Conservation (phyloP, 2,797 vertebrate species). For the Chaunax sp. region DNA sequence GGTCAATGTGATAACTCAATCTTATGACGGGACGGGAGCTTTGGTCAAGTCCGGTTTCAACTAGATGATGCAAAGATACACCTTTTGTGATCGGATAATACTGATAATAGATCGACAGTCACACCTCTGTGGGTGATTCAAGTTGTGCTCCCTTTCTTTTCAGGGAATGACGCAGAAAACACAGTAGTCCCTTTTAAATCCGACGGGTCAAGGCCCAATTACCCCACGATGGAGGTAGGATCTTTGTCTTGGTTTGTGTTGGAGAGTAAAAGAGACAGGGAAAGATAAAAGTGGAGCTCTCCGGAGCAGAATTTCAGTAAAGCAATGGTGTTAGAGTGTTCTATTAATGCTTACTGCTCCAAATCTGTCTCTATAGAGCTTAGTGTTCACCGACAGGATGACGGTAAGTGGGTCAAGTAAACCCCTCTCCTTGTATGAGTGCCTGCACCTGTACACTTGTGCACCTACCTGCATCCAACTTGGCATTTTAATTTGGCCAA, state of each 20-base stretch:
- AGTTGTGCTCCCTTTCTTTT: not conserved
- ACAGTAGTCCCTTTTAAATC: constrained; percentile 34
- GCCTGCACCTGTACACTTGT: constrained; percentile 46
- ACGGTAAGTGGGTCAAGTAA: constrained; percentile 67
- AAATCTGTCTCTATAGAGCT: constrained; percentile 62
- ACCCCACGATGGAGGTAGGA: constrained; percentile 31
- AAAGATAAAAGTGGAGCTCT: constrained; percentile 41
- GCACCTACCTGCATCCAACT: constrained; percentile 45
- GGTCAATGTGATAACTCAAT: constrained; percentile 25
- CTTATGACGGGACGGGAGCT: constrained; percentile 10
- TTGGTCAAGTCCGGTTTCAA: constrained; percentile 26
- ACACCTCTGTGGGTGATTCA: not conserved
- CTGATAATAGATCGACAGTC: constrained; percentile 3
- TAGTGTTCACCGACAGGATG: constrained; percentile 58
- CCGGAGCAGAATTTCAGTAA: constrained; percentile 45
- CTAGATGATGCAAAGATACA: not conserved
- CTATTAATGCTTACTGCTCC: constrained; percentile 53
- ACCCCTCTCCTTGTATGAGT: constrained; percentile 48
- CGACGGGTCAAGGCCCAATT: constrained; percentile 44
- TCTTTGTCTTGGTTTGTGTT: constrained; percentile 32
- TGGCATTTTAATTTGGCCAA: constrained; percentile 42
- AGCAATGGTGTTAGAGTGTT: constrained; percentile 44
- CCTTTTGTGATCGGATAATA: constrained; percentile 4
- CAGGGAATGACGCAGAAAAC: constrained; percentile 14
- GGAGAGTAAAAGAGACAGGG: not conserved